A percentile compares a stretch with the other conserved stretches of the same genome.
Evolutionary conservation across 2,888 invertebrate genomes (phyloP).

Genomic region (Chirona hameri): DNA sequence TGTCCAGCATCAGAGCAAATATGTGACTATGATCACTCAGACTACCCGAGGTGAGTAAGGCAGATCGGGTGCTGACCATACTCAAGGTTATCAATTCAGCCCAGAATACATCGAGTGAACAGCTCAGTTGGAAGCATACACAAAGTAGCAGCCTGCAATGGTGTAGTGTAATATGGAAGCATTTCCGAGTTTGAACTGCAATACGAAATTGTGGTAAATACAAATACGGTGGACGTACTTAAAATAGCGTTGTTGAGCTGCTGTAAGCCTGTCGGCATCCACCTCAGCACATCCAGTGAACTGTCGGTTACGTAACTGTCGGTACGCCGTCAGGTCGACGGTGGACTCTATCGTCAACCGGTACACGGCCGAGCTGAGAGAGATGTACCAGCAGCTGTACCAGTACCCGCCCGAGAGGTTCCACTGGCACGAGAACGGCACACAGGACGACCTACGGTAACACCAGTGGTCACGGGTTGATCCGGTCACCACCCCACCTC

Average conservation of each 20-base stretch:
- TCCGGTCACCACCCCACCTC: no score
- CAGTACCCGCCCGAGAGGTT: conserved; percentile 43
- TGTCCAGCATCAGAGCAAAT: neutral
- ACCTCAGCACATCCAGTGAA: no score
- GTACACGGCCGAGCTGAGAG: conserved; percentile 42
- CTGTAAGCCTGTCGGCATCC: no score
- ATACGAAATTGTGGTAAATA: no score
- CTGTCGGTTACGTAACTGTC: no score
- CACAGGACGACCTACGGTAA: conserved; percentile 43
- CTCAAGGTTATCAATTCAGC: neutral
- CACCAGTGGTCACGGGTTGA: neutral
- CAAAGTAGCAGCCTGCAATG: no score
- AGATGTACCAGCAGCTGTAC: conserved; percentile 44
- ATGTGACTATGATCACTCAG: neutral
- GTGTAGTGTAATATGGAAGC: no score
- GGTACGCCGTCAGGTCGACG: conserved; percentile 42
- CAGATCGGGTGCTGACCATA: no score
- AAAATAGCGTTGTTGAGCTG: no score
- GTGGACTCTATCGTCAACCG: conserved; percentile 43
- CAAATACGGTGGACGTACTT: no score
- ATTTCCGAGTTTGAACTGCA: no score
- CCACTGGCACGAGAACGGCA: conserved; percentile 43
- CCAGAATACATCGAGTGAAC: neutral
- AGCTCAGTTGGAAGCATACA: neutral
- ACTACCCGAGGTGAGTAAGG: neutral